Evolutionary conservation across 2,888 invertebrate species (phyloP).

Genomic region (Mantis religiosa): DNA sequence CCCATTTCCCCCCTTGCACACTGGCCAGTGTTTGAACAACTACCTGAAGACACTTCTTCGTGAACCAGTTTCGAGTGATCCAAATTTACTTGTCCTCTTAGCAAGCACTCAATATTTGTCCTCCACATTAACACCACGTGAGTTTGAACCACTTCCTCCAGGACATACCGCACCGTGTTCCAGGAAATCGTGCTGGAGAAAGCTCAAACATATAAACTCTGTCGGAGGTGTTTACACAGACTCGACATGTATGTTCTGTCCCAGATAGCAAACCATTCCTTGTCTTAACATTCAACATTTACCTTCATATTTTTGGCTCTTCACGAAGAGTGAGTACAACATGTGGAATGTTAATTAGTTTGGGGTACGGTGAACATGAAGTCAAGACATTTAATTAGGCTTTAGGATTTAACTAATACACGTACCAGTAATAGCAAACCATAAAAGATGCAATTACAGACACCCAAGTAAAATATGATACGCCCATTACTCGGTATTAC

Average conservation of each 20-base stretch:
- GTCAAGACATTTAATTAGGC: background rate
- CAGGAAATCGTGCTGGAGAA: background rate
- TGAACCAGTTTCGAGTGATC: background rate
- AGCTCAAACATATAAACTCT: background rate
- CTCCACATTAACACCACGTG: background rate
- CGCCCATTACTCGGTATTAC: background rate
- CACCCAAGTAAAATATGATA: background rate
- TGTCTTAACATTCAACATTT: background rate
- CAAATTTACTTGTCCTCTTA: background rate
- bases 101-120: background rate
- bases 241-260: background rate
- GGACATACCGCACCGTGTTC: background rate
- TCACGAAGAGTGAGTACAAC: background rate
- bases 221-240: background rate
- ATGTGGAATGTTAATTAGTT: background rate
- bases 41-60: background rate
- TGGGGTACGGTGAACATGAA: background rate
- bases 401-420: background rate
- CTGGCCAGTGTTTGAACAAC: background rate
- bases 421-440: background rate
- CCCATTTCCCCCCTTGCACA: background rate
- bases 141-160: background rate
- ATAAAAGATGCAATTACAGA: background rate
- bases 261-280: background rate
- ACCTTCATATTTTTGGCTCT: background rate